Evolutionary conservation across 2,888 invertebrate genomes (phyloP), one percentile per base, ranked within the genome.

Genomic region (Listrodromus nycthemerus): DNA sequence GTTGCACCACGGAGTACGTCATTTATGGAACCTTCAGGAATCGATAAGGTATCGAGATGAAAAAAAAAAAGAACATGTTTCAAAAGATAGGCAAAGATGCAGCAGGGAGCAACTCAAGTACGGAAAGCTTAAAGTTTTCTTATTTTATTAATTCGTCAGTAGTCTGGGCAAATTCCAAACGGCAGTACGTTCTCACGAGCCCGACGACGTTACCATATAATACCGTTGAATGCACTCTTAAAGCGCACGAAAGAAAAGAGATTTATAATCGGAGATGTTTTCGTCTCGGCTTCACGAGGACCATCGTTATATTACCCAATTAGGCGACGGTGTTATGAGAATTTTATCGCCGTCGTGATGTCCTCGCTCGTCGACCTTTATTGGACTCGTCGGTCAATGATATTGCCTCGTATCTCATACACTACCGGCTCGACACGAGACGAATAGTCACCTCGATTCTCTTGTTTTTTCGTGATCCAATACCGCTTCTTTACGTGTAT

Each of bases 291-390:
- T 79, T 83, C 66, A 66, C 75, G 65, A 80, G 65, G 45, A 33
- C 55, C 74, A 33, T 45, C 21, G 24, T 70, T 75, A 70, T 83
- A 83, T 75, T 75, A 50, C 45, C 79, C 79, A 79, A 83, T 83
- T 58, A 79, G 5, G 6, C 19, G 48, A 66, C 70, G 63, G 58
- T 37, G 69, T 73, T 70, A 70, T 76, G 45, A 71, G 37, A 70
- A 27, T 83, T 83, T 83, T 83, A 70, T 80, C 70, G 50, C 45
- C 19, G 75, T 70, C 66, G 52, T 41, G 27, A 45, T 19, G 33
- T 61, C 52, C 67, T 37, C 61, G 27, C 16, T 24, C 19, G 13
- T 27, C n/a, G 41, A 41, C 48, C 27, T 75, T 79, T 71, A 61
- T 75, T 65, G 50, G 58, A 55, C 70, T 58, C 78, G 63, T 71